Evolutionary conservation across 2,888 invertebrate genomes (phyloP), one percentile per base, ranked within the genome.

Genomic region (Melolontha melolontha): DNA sequence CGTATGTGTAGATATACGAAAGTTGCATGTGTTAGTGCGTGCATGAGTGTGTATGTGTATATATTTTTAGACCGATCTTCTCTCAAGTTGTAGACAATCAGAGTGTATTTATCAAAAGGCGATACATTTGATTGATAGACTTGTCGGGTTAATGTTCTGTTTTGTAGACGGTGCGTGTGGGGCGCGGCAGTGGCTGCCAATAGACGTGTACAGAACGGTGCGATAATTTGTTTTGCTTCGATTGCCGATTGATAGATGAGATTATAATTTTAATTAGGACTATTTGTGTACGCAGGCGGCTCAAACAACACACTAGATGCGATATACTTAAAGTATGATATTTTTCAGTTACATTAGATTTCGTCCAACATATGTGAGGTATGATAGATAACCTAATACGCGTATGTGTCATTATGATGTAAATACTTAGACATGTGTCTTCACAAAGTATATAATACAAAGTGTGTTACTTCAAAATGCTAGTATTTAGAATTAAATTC

Each of bases 51-150:
- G 16, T 17, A 16, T 14, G 14, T 54, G 52, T 52, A 52, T 34
- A 52, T 34, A 62, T 62, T 62, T 62, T 62, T 62, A 62, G 59
- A 47, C 52, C 65, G 65, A 54, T 54, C 54, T 41, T 64, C 44
- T 55, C 55, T 68, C 63, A 68, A 68, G 64, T 69, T 63, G 66
- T 66, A 69, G 69, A 69, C 69, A 69, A 69, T 69, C 69, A 66
- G 47, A 55, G 66, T 66, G 67, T 68, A 73, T 75, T 74, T 72
- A 73, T 75, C 74, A 74, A 68, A 70, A 73, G 70, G 72, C 70
- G 72, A 74, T 76, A 73, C 70, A 67, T 72, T 74, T 77, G 77
- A 77, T 77, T 77, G 76, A 77, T 77, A 74, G 75, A 71, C 72
- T 73, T 75, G 75, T 74, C 75, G 71, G 75, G 70, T 74, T 74